Evolutionary conservation across 1,140 invertebrate species (phyloP).

Genomic region (Sipha flava): DNA sequence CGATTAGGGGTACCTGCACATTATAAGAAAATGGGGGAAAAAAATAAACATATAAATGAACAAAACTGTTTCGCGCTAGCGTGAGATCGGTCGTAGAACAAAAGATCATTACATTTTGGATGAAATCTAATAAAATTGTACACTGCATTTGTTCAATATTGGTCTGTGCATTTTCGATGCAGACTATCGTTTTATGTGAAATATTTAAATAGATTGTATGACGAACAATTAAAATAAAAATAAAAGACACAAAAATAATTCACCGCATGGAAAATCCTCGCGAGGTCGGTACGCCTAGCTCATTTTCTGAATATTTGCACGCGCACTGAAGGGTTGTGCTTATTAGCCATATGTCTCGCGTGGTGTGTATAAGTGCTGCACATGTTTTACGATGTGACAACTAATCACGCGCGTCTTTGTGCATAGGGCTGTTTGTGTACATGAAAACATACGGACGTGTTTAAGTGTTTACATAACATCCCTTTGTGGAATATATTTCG

Average conservation of each 20-base stretch:
- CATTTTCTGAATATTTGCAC: background rate
- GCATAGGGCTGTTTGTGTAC: background rate
- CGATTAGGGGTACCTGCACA: too few relatives aligned
- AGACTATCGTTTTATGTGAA: too few relatives aligned
- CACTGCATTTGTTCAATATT: too few relatives aligned
- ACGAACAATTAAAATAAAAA: background rate
- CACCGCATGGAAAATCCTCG: background rate
- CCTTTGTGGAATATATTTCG: background rate
- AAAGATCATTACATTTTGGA: too few relatives aligned
- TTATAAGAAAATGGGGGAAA: too few relatives aligned
- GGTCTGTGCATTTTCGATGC: too few relatives aligned
- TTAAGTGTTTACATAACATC: background rate
- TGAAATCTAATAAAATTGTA: too few relatives aligned
- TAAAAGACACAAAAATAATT: background rate
- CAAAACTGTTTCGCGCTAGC: too few relatives aligned
- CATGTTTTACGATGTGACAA: background rate
- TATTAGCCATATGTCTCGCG: background rate
- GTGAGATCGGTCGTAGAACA: too few relatives aligned
- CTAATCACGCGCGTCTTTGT: background rate
- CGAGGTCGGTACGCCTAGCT: background rate
- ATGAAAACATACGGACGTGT: slow-evolving; percentile 12
- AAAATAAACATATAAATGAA: too few relatives aligned
- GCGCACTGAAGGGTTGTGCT: background rate
- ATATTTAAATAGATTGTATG: too few relatives aligned
- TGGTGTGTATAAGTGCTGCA: background rate